Evolutionary conservation across 2,113 vertebrate species (phyloP), one percentile per base, ranked within the genome.

Genomic region (Lepus timidus): DNA sequence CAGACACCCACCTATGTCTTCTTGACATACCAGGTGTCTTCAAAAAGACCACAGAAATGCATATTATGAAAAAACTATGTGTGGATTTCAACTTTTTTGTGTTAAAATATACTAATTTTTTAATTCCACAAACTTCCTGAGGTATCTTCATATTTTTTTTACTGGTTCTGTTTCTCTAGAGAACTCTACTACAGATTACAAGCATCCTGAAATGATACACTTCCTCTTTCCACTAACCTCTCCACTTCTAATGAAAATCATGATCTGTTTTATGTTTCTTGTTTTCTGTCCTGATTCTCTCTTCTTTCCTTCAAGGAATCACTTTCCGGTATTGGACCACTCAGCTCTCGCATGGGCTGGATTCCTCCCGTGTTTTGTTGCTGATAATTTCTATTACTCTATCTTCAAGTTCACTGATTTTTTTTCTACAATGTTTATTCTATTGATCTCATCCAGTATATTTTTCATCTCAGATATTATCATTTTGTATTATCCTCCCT

Each of bases 381-480:
- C 55, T 17, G 9, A 14, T 83, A 39, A 23, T 49, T 94, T 93
- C 44, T 80, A 62, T 67, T 75, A 55, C 17, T 33, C 16, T 20
- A 16, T 82, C 75, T 78, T 71, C 81, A 95, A 76, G 20, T 93
- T 78, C 70, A 90, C 76, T 74, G 16, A 78, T 55, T 68, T 96
- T 94, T 91, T 74, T 82, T 78, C 62, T 79, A 31, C 25, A 88
- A 62, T 65, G 6, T 83, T 33, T 83, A 64, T 84, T 81, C 76
- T 95, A 19, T 75, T 76, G 73, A 83, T 81, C 44, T 91, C 55
- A 76, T 76, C 16, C 29, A 75, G 2, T 49, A 22, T 22, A 55
- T 33, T 93, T 94, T 93, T 74, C n/a, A 76, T 68, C 36, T 91
- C 62, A 93, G 81, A 84, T 20, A 85, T 29, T 87, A 3, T 52